phyloP scores from a whole-genome alignment of 2,797 vertebrate species.

The Trichosurus vulpecula region DNA sequence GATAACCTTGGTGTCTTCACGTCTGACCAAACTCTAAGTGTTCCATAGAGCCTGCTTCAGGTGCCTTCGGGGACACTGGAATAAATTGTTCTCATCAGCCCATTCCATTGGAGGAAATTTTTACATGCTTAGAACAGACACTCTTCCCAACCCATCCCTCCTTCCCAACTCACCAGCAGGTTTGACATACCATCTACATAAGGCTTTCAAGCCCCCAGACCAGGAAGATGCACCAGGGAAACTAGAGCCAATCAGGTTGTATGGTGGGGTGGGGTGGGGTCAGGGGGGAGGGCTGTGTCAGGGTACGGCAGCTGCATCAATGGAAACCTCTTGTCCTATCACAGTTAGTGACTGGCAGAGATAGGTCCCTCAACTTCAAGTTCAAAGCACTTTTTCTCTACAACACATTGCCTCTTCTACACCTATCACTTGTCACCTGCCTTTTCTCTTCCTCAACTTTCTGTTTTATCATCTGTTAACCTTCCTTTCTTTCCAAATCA shows the following conservation, averaged over 20 bases:
- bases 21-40: neutral
- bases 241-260: neutral
- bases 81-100: neutral
- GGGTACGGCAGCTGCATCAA: too few relatives aligned
- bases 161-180: neutral
- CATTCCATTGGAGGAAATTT: neutral
- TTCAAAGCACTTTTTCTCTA: neutral
- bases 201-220: neutral
- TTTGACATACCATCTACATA: neutral
- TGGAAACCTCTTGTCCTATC: neutral
- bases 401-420: neutral
- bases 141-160: too few relatives aligned
- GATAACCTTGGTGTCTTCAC: neutral
- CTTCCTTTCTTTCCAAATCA: neutral
- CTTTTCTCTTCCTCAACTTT: neutral
- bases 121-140: neutral
- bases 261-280: neutral
- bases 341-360: neutral
- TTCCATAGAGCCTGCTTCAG: neutral
- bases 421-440: neutral
- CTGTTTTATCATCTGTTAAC: neutral
- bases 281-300: neutral
- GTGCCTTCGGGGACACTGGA: neutral
- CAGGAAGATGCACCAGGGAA: neutral
- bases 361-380: neutral